phyloP scores from a whole-genome alignment of 2,888 invertebrate species.

The Sarcophaga carnaria region DNA sequence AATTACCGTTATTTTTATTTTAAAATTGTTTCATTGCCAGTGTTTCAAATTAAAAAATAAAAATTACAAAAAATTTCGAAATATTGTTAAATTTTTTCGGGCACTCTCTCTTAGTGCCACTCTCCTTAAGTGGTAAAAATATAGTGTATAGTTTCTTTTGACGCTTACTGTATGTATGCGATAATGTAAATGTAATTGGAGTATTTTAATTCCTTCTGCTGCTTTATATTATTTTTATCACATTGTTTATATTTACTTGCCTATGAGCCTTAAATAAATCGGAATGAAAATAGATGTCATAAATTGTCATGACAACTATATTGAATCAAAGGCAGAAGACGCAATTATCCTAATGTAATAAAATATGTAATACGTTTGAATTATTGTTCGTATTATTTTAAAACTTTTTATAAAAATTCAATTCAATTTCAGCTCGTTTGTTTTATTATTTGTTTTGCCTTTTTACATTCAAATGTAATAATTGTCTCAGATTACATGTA shows the following conservation, averaged over 20 bases:
- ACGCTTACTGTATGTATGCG: too few relatives aligned
- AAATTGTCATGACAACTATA: neutral
- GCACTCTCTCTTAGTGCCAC: too few relatives aligned
- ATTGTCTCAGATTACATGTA: constrained; percentile 16
- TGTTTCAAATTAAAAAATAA: too few relatives aligned
- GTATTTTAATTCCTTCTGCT: neutral
- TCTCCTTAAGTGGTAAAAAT: too few relatives aligned
- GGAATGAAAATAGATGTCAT: neutral
- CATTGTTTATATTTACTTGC: neutral
- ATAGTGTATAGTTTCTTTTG: too few relatives aligned
- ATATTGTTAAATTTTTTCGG: too few relatives aligned
- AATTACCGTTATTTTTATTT: too few relatives aligned
- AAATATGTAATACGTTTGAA: neutral
- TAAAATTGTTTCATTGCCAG: too few relatives aligned
- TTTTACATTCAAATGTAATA: neutral
- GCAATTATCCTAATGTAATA: neutral
- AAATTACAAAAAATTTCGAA: too few relatives aligned
- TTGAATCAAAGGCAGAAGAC: neutral
- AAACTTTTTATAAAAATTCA: neutral
- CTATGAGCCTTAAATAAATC: neutral
- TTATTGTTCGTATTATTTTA: neutral
- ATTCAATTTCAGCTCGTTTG: neutral
- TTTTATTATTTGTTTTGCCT: neutral
- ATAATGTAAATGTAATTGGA: neutral
- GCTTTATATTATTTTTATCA: neutral